Conservation (phyloP, 2,797 vertebrate species). For the Echeneis naucrates region DNA sequence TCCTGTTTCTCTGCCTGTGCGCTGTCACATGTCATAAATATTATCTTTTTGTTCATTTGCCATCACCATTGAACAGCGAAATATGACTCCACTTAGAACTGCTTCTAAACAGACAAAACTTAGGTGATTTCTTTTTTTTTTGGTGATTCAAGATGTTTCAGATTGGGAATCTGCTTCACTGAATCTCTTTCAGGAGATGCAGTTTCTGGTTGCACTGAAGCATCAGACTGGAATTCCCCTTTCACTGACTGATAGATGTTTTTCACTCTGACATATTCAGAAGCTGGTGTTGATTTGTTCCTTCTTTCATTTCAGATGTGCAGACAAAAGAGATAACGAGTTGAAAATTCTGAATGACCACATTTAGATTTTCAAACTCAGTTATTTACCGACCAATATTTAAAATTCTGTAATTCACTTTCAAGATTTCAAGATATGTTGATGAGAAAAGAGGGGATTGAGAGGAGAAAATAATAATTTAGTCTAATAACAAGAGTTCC, state of each 20-base stretch:
- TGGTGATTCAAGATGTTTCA: neutral
- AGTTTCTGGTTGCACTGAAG: conserved; percentile 15
- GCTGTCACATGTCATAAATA: neutral
- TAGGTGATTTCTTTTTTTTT: neutral
- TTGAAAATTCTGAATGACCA: too few species aligned
- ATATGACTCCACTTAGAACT: neutral
- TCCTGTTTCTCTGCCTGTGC: neutral
- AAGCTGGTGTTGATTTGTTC: neutral
- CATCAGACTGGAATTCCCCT: conserved; percentile 53
- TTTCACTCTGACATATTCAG: conserved; percentile 5
- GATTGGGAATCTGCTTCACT: neutral
- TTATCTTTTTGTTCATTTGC: neutral
- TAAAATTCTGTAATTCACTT: too few species aligned
- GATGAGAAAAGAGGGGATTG: neutral
- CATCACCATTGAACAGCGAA: neutral
- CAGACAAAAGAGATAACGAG: too few species aligned
- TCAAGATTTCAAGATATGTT: neutral
- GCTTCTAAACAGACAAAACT: neutral
- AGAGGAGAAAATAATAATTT: neutral
- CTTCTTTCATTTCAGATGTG: neutral
- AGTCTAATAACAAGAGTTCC: conserved; percentile 1
- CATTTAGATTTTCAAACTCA: too few species aligned
- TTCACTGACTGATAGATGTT: conserved; percentile 8
- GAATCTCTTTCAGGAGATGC: neutral
- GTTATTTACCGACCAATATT: too few species aligned